phyloP scores from a whole-genome alignment of 92 coral and sea anemone species.

The Porites cylindrica region DNA sequence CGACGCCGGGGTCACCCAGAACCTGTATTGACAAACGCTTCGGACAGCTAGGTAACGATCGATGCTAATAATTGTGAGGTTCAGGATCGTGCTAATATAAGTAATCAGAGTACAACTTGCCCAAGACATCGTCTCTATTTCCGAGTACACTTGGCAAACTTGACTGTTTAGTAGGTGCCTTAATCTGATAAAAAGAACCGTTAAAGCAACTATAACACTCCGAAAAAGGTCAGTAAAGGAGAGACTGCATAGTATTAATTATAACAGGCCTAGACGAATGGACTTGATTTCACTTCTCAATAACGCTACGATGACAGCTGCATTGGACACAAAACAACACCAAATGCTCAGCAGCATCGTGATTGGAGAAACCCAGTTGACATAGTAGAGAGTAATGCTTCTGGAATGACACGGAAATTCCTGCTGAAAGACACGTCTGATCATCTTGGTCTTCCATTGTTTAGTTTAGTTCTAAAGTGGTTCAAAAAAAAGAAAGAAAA shows the following conservation, averaged over 20 bases:
- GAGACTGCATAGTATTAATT: background rate
- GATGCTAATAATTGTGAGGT: background rate
- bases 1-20: background rate
- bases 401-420: background rate
- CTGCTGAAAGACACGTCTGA: background rate
- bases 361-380: background rate
- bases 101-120: background rate
- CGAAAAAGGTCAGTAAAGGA: background rate
- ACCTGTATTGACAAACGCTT: background rate
- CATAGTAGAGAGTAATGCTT: background rate
- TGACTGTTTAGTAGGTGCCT: background rate
- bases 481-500: too few relatives aligned
- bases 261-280: constrained; percentile 17
- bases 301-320: constrained; percentile 1
- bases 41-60: background rate
- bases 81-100: background rate
- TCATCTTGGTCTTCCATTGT: background rate
- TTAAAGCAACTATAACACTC: background rate
- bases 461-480: background rate
- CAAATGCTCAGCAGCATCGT: constrained; percentile 13
- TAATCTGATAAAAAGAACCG: background rate
- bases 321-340: constrained; percentile 10
- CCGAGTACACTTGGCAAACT: background rate
- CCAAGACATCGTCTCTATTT: background rate
- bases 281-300: background rate